phyloP scores from a whole-genome alignment of 2,797 vertebrate genomes.

The Bradypodion pumilum region DNA sequence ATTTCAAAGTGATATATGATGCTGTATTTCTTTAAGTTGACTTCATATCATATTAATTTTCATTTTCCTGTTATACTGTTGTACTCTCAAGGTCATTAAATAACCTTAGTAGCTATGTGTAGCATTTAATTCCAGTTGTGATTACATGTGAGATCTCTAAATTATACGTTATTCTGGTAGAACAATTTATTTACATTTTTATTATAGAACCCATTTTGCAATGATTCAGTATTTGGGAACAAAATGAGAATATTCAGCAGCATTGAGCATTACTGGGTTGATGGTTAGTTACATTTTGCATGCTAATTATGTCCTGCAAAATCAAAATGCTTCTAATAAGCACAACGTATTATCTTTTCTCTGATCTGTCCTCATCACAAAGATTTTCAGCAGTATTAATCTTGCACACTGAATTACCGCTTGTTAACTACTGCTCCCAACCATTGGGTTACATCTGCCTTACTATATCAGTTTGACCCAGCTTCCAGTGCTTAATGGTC shows the following conservation, averaged over 20 bases:
- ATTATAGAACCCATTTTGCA: conserved; percentile 57
- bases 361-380: conserved; percentile 72
- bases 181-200: conserved; percentile 67
- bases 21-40: background rate
- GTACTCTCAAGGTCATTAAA: conserved; percentile 44
- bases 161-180: conserved; percentile 53
- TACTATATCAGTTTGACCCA: conserved; percentile 82
- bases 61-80: conserved; percentile 47
- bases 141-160: conserved; percentile 55
- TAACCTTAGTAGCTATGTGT: conserved; percentile 45
- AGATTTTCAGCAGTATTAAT: conserved; percentile 71
- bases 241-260: conserved; percentile 46
- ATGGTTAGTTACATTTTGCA: conserved; percentile 45
- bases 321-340: conserved; percentile 69
- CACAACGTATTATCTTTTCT: conserved; percentile 69
- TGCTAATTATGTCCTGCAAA: conserved; percentile 49
- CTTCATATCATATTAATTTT: conserved; percentile 39
- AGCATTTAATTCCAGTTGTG: conserved; percentile 61
- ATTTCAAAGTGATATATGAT: conserved; percentile 39
- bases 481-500: conserved; percentile 89
- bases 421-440: conserved; percentile 77
- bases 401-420: conserved; percentile 71
- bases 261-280: conserved; percentile 40
- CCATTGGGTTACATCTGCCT: conserved; percentile 73
- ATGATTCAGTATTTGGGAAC: conserved; percentile 60